These are phyloP conservation scores for Drosophila yakuba DNA, from an alignment of 1,140 invertebrate genomes.

Conservation along the genomic window DNA sequence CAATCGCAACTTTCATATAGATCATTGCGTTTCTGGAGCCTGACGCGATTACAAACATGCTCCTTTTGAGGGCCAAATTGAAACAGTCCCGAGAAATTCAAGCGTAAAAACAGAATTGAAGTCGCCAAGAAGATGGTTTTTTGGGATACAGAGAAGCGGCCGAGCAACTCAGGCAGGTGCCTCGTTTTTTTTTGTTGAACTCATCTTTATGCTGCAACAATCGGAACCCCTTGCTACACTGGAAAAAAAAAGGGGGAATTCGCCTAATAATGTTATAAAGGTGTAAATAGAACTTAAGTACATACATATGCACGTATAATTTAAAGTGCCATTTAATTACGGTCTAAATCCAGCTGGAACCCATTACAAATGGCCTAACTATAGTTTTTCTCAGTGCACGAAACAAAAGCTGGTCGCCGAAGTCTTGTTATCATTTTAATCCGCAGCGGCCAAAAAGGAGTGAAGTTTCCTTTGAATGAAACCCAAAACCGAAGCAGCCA, in stretches of 20 bases:
- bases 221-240: slow-evolving; percentile 5
- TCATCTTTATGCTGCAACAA: background rate
- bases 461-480: slow-evolving; percentile 76
- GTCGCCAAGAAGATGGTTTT: slow-evolving; percentile 21
- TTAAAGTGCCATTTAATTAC: too few species aligned
- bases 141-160: background rate
- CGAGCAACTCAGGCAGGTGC: slow-evolving; percentile 18
- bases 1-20: slow-evolving; percentile 11
- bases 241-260: background rate
- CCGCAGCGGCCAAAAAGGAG: slow-evolving; percentile 39
- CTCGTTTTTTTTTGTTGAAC: slow-evolving; percentile 8
- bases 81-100: slow-evolving; percentile 58
- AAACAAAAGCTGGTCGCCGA: slow-evolving; percentile 39
- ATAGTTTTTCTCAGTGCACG: slow-evolving; percentile 2
- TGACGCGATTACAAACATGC: slow-evolving; percentile 53
- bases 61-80: slow-evolving; percentile 20
- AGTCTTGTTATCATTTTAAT: slow-evolving; percentile 81
- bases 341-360: too few species aligned
- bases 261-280: background rate
- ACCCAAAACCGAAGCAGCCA: slow-evolving; percentile 66
- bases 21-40: slow-evolving; percentile 24
- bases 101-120: slow-evolving; percentile 60
- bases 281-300: too few species aligned
- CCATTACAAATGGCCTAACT: too few species aligned
- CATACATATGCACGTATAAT: too few species aligned